Percentiles rank a stretch among this genome's conserved stretches.
Evolutionary conservation across 2,888 invertebrate genomes (phyloP).

Genomic region (Danaus chrysippus): DNA sequence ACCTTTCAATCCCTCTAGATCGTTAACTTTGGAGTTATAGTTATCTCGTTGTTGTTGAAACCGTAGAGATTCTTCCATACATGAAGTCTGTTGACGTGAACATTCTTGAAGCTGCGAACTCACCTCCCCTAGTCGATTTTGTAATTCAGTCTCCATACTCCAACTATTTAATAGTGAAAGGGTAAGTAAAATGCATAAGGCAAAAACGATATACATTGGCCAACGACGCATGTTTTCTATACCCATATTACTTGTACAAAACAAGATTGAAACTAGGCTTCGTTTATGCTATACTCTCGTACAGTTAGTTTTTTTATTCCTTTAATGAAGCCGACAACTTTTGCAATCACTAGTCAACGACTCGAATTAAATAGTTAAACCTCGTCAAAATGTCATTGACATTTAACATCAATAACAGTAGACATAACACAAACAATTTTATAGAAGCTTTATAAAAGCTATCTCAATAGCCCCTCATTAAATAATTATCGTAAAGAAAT

Average conservation of each 20-base stretch:
- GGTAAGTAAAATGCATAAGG: slow-evolving; percentile 63
- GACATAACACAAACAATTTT: neutral
- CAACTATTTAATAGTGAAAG: slow-evolving; percentile 74
- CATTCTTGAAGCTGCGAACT: slow-evolving; percentile 66
- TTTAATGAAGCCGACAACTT: slow-evolving; percentile 18
- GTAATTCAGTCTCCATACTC: slow-evolving; percentile 65
- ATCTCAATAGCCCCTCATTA: too few species aligned
- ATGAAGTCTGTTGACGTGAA: slow-evolving; percentile 62
- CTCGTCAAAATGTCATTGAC: slow-evolving; percentile 24
- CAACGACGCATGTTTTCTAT: slow-evolving; percentile 76
- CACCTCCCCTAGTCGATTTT: slow-evolving; percentile 56
- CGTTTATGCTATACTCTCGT: neutral
- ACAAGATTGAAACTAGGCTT: slow-evolving; percentile 7
- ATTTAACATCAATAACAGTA: slow-evolving; percentile 11
- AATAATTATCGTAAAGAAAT: too few species aligned
- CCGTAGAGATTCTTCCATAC: slow-evolving; percentile 65
- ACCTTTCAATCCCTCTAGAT: slow-evolving; percentile 56
- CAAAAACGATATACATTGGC: slow-evolving; percentile 71
- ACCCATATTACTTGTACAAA: slow-evolving; percentile 52
- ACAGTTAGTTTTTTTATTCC: slow-evolving; percentile 4
- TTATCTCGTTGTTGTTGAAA: slow-evolving; percentile 63
- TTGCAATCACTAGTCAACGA: neutral
- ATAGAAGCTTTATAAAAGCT: too few species aligned
- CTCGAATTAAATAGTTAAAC: neutral
- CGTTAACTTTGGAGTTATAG: slow-evolving; percentile 57